phyloP scores from a whole-genome alignment of 2,797 vertebrate species.

The Gymnothorax reevesii region DNA sequence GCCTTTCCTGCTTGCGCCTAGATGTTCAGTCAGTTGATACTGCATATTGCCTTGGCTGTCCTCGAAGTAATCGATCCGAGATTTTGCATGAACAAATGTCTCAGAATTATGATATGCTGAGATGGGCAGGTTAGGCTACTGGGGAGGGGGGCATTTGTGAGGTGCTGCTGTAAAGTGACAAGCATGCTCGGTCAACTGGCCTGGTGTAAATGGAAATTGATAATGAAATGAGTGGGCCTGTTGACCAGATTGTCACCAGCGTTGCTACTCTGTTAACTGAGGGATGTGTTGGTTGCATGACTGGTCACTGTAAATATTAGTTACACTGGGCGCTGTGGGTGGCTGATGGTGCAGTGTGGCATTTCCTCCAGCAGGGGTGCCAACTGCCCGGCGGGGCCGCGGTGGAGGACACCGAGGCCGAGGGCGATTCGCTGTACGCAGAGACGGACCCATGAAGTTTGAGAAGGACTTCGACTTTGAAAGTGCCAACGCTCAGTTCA shows the following conservation, averaged over 20 bases:
- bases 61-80: background rate
- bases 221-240: too few species aligned
- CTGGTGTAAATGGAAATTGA: too few species aligned
- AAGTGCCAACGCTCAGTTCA: constrained; percentile 96
- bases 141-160: too few species aligned
- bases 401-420: constrained; percentile 88
- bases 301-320: background rate
- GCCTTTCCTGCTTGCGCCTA: background rate
- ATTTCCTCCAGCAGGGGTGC: constrained; percentile 59
- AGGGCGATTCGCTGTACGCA: constrained; percentile 83
- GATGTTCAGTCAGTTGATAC: background rate
- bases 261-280: too few species aligned
- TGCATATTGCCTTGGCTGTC: background rate
- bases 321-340: background rate
- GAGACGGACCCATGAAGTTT: constrained; percentile 95
- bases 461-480: constrained; percentile 99
- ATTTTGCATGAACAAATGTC: background rate
- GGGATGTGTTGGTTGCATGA: background rate
- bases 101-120: too few species aligned
- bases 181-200: too few species aligned
- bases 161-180: background rate
- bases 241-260: too few species aligned
- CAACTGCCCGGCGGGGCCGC: constrained; percentile 79
- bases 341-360: background rate
- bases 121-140: too few species aligned